Conservation (phyloP, 2,888 invertebrate species). For the Glaucopsyche alexis region DNA sequence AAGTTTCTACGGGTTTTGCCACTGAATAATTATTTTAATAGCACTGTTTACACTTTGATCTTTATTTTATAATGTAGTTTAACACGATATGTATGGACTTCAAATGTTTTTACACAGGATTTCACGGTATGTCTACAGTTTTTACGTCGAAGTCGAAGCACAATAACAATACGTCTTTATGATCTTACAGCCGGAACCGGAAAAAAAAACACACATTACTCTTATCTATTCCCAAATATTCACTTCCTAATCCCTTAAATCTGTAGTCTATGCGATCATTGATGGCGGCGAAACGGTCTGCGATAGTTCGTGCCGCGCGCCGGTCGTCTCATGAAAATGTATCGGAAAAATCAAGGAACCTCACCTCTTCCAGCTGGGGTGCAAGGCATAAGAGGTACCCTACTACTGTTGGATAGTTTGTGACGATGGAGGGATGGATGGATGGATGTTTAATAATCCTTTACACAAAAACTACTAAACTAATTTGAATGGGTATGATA, state of each 20-base stretch:
- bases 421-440: too few relatives aligned
- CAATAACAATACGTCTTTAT: background rate
- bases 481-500: too few relatives aligned
- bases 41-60: background rate
- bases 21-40: background rate
- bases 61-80: background rate
- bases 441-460: too few relatives aligned
- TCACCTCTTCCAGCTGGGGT: slow-evolving; percentile 50
- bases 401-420: background rate
- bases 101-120: background rate
- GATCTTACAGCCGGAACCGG: too few relatives aligned
- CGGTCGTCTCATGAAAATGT: slow-evolving; percentile 76
- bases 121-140: background rate
- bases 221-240: background rate
- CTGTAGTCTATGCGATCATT: background rate
- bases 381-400: slow-evolving; percentile 41
- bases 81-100: background rate
- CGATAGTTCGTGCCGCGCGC: slow-evolving; percentile 34
- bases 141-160: background rate
- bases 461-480: too few relatives aligned
- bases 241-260: background rate
- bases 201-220: too few relatives aligned
- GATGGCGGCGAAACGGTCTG: background rate
- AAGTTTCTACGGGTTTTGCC: background rate
- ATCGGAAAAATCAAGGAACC: slow-evolving; percentile 77